Evolutionary conservation across 1,140 invertebrate genomes (phyloP).

Genomic region (Notospermus geniculatus): DNA sequence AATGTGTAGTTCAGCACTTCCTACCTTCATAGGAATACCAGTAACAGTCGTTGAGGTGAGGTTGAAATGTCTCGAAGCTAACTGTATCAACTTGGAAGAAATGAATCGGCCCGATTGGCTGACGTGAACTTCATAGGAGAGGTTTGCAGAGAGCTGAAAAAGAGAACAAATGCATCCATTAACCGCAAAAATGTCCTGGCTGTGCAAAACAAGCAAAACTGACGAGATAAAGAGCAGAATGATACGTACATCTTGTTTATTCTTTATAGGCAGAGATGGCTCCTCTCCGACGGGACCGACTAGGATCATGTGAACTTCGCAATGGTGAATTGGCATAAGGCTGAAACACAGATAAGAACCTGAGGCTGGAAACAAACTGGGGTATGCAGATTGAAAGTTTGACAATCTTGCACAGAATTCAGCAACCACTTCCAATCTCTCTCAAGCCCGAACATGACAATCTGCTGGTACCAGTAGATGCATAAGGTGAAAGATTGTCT

Average conservation of each 20-base stretch:
- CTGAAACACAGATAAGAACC: slow-evolving; percentile 59
- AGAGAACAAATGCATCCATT: no score
- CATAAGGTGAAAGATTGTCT: no score
- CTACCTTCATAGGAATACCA: slow-evolving; percentile 66
- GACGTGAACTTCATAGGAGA: slow-evolving; percentile 70
- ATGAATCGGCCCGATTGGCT: slow-evolving; percentile 64
- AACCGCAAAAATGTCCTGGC: no score
- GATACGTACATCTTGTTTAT: slow-evolving; percentile 40
- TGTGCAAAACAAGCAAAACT: no score
- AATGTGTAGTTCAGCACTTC: no score
- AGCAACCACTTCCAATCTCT: no score
- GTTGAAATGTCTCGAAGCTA: slow-evolving; percentile 73
- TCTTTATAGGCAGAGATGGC: slow-evolving; percentile 66
- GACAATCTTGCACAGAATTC: no score
- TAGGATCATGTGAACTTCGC: slow-evolving; percentile 85
- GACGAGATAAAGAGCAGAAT: background rate
- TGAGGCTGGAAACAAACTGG: no score
- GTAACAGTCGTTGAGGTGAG: slow-evolving; percentile 95
- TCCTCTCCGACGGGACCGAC: slow-evolving; percentile 77
- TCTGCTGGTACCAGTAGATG: no score
- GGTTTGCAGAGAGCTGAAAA: slow-evolving; percentile 63
- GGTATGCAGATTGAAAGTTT: no score
- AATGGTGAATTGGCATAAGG: slow-evolving; percentile 75
- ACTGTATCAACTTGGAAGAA: slow-evolving; percentile 53
- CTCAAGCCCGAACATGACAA: no score